phyloP scores from a whole-genome alignment of 2,113 vertebrate genomes.

The Peromyscus polionotus region DNA sequence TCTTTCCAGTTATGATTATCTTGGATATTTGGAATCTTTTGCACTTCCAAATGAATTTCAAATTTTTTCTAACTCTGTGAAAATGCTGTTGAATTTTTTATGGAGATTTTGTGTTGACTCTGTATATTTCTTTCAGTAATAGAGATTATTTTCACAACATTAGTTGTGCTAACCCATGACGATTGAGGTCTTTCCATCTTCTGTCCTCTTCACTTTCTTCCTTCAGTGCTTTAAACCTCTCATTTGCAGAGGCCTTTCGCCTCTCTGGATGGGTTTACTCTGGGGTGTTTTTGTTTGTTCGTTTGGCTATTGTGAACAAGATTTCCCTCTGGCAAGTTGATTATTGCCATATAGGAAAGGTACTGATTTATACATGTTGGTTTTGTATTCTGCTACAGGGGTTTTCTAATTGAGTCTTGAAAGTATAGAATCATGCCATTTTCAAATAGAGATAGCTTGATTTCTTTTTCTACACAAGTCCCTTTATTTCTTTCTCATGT shows the following conservation, averaged over 20 bases:
- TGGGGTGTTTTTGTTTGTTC: background rate
- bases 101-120: background rate
- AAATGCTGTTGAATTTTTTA: background rate
- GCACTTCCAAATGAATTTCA: background rate
- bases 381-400: background rate
- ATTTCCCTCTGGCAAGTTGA: background rate
- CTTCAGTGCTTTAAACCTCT: background rate
- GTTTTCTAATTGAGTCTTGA: background rate
- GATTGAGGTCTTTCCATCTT: background rate
- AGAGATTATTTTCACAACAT: background rate
- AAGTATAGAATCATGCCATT: background rate
- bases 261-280: background rate
- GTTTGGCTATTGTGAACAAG: background rate
- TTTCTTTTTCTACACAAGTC: background rate
- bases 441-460: background rate
- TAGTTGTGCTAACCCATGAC: background rate
- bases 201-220: background rate
- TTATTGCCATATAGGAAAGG: background rate
- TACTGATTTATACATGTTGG: background rate
- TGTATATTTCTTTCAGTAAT: background rate
- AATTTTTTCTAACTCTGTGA: background rate
- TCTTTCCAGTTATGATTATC: background rate
- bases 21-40: background rate
- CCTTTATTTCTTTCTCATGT: background rate
- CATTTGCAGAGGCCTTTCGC: background rate